Percentiles rank a stretch among this genome's conserved stretches.
These are phyloP conservation scores for Corythucha ciliata DNA, from an alignment of 2,888 invertebrate species.

Conservation along the genomic window DNA sequence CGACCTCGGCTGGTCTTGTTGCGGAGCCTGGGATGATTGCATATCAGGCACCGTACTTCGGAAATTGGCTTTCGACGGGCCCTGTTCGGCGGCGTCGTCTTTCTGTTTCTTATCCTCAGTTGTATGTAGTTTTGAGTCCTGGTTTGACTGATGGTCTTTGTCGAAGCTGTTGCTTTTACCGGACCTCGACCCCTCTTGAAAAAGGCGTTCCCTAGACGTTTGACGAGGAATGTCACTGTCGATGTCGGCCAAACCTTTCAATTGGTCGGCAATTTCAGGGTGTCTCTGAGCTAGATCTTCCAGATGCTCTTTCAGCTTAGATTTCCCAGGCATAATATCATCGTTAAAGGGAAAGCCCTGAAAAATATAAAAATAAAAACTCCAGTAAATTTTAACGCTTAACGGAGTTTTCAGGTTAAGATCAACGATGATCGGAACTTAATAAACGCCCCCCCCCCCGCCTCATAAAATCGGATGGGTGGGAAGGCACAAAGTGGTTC, in stretches of 20 bases:
- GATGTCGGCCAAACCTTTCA: constrained; percentile 21
- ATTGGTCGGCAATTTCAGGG: constrained; percentile 61
- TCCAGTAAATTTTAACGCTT: background rate
- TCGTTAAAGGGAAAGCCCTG: constrained; percentile 29
- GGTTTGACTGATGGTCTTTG: background rate
- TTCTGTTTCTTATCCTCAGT: constrained; percentile 26
- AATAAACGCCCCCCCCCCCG: too few relatives aligned
- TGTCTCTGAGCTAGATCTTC: constrained; percentile 62
- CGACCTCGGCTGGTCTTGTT: too few relatives aligned
- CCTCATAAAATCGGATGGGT: too few relatives aligned
- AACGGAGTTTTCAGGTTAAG: too few relatives aligned
- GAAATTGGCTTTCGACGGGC: constrained; percentile 44
- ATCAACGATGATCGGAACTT: too few relatives aligned
- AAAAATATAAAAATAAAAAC: constrained; percentile 3
- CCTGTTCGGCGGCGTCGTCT: constrained; percentile 40
- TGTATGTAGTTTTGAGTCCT: constrained; percentile 7
- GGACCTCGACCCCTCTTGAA: constrained; percentile 12
- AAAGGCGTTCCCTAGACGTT: constrained; percentile 23
- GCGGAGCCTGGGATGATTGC: constrained; percentile 45
- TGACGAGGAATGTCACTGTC: constrained; percentile 24
- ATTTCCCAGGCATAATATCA: constrained; percentile 22
- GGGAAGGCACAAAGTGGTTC: too few relatives aligned
- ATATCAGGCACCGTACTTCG: constrained; percentile 67
- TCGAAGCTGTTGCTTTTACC: background rate
- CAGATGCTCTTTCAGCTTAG: constrained; percentile 43